Base-by-base conservation (phyloP, 2,888 invertebrate species). In the Dichetophora obliterata region DNA sequence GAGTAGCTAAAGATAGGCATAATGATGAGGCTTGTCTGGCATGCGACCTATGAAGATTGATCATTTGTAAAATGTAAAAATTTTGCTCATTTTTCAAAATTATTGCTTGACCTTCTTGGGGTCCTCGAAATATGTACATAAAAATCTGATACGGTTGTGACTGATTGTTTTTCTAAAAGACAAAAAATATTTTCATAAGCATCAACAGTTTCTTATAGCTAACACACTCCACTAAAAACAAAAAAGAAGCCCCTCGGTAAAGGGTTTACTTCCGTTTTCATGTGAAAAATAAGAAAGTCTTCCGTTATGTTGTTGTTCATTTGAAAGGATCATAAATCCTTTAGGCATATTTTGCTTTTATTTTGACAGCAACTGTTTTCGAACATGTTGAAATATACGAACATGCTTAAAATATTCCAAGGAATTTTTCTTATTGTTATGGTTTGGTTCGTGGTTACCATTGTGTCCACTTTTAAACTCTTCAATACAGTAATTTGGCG, bases 241-340 rank as follows among this genome's bases (percentile, higher is more conserved):
- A 52, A 50, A 27, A 69, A 52, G 0, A 54, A 74, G 66, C 66
- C 66, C 74, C 66, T 50, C 37, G 54, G 52, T 66, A 63, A 75
- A 77, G 75, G 48, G 71, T 57, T 75, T 66, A 77, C 77, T 77
- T 77, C 77, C 77, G 77, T 75, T 66, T 71, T 69, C 48, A 54
- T 27, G 59, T 71, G n/a, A 16, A 69, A 69, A 69, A 27, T 50
- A 16, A 9, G 27, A 63, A 71, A 75, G 8, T 24, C 37, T 34
- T 34, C 14, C 9, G 27, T 66, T 27, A 59, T 6, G 19, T 57
- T 61, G 59, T 48, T 48, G 27, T 34, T n/a, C 61, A n/a, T 34
- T 8, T 66, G 66, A 34, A 3, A 43, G 61, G 65, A 52, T 54
- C 57, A 50, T 78, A 61, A 22, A 27, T 31, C 8, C 27, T 14